A percentile compares a stretch with the other conserved stretches of the same genome.
Evolutionary conservation across 2,113 vertebrate species (phyloP).

Genomic region (Taxidea taxus): DNA sequence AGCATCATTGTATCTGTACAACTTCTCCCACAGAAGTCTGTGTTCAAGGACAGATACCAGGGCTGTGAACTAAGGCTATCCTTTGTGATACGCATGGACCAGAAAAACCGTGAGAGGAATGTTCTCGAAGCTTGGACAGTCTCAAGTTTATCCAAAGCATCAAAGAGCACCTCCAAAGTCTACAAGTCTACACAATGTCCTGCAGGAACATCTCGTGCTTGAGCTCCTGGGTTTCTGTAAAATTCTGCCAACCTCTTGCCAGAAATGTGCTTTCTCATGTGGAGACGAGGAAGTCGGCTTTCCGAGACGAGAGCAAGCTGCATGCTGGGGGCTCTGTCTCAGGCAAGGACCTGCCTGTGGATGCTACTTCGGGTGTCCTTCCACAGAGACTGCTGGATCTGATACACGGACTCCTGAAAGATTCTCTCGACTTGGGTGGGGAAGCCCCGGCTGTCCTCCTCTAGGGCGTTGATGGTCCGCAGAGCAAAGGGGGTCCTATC

Average conservation of each 20-base stretch:
- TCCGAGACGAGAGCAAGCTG: not conserved
- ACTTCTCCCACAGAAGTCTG: not conserved
- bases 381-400: constrained; percentile 57
- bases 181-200: not conserved
- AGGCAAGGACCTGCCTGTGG: not conserved
- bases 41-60: not conserved
- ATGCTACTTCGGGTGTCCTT: constrained; percentile 50
- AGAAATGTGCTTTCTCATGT: not conserved
- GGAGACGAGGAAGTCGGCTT: not conserved
- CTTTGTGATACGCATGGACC: not conserved
- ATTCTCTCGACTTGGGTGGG: constrained; percentile 74
- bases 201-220: not conserved
- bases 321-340: not conserved
- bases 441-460: constrained; percentile 78
- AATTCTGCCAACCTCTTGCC: not conserved
- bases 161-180: not conserved
- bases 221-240: not conserved
- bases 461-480: constrained; percentile 71
- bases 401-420: constrained; percentile 72
- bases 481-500: constrained; percentile 72
- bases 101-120: not conserved
- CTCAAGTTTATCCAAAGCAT: not conserved
- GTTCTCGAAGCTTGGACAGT: not conserved
- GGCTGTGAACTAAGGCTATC: not conserved
- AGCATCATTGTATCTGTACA: not conserved